A percentile compares a stretch with the other conserved stretches of the same genome.
phyloP scores from a whole-genome alignment of 2,888 invertebrate genomes.

The Acrobasis suavella region DNA sequence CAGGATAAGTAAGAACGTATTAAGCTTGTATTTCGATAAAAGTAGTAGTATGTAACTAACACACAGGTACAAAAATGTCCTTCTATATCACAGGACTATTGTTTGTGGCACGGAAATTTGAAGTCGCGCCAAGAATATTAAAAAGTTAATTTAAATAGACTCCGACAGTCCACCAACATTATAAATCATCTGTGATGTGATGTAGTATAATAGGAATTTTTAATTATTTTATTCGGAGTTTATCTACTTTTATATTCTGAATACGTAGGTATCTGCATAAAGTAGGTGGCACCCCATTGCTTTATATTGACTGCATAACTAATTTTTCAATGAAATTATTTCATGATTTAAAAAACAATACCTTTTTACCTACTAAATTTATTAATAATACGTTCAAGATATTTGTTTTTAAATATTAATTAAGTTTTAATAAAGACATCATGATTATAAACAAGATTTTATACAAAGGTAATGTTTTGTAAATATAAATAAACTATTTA shows the following conservation, averaged over 20 bases:
- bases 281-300: neutral
- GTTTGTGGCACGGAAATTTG: slow-evolving; percentile 18
- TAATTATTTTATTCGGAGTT: slow-evolving; percentile 12
- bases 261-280: neutral
- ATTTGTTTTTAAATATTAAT: no score
- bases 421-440: no score
- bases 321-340: neutral
- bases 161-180: slow-evolving; percentile 6
- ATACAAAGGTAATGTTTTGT: no score
- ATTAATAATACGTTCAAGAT: no score
- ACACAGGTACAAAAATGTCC: slow-evolving; percentile 8
- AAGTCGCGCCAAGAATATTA: slow-evolving; percentile 20
- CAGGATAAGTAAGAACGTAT: no score
- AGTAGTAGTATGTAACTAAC: no score
- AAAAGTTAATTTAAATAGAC: slow-evolving; percentile 11
- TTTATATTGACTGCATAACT: neutral
- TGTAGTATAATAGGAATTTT: slow-evolving; percentile 7
- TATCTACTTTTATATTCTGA: neutral
- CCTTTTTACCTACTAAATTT: no score
- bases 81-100: slow-evolving; percentile 16
- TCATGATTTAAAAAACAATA: neutral
- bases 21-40: no score
- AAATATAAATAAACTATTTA: no score
- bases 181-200: slow-evolving; percentile 17
- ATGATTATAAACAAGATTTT: no score